Evolutionary conservation across 2,113 vertebrate genomes (phyloP), one percentile per base, ranked within the genome.

Genomic region (Cottus gobio): DNA sequence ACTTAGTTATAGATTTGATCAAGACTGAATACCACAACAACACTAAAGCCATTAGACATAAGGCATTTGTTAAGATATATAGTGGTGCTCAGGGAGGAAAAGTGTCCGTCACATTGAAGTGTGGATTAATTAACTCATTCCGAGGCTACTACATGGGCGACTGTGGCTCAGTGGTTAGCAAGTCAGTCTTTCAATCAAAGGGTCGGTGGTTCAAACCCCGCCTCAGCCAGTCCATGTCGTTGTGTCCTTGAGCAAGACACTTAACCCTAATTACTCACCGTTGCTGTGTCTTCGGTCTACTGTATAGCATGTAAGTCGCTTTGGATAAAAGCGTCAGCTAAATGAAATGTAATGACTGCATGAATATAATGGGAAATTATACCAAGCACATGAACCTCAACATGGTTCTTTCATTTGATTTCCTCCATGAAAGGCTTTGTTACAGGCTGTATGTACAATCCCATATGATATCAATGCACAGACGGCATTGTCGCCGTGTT

Each of bases 401-500:
- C 31, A 5, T 31, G 44, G 13, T 24, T 15, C 4, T n/a, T 7
- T 63, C 10, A 12, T 10, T 28, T 36, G 4, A 4, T 44, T 12
- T 3, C 11, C 0, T 22, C 22, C 18, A 42, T 37, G 4, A 56
- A 61, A 60, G 24, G 62, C 42, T 73, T 63, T 52, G 57, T 66
- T 57, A 1, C 1, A 16, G 37, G 48, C 30, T 7, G 24, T 4
- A 5, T 44, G 34, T 0, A 39, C 36, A 42, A 56, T 42, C 31
- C 58, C 37, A 46, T 42, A 86, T 65, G 50, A 76, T 72, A 68
- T 79, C 58, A 57, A 61, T 39, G 6, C 81, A 91, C 79, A 89
- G 78, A 79, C 4, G 30, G 67, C 73, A 85, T 82, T 90, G 89
- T 84, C 12, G 20, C 2, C n/a, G 1, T 8, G 37, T 69, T 70